Conservation (phyloP, 1,140 invertebrate genomes). For the Batillaria attramentaria region DNA sequence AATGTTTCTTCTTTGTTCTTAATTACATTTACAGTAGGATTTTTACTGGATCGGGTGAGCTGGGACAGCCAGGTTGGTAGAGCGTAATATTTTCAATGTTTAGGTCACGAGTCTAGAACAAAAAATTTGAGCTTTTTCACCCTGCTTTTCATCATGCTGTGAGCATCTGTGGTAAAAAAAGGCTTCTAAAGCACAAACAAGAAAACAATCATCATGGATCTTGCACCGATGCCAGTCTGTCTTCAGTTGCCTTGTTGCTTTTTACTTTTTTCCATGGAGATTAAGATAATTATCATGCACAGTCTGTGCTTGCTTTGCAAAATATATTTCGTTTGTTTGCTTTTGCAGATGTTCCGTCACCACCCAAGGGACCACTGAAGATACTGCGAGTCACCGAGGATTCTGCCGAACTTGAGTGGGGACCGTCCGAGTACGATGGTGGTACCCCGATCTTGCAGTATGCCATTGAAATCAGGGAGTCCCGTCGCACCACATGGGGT, state of each 20-base stretch:
- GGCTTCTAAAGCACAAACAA: background rate
- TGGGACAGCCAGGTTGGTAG: too few relatives aligned
- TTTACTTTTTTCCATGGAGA: too few relatives aligned
- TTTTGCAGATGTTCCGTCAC: constrained; percentile 83
- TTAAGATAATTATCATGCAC: too few relatives aligned
- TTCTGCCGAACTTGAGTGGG: constrained; percentile 92
- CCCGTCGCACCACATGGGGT: constrained; percentile 78
- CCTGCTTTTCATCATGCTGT: background rate
- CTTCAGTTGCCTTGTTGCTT: too few relatives aligned
- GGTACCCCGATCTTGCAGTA: constrained; percentile 95
- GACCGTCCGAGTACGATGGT: constrained; percentile 93
- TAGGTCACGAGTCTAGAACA: too few relatives aligned
- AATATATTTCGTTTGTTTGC: constrained; percentile 9
- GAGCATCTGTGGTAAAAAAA: background rate
- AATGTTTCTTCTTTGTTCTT: too few relatives aligned
- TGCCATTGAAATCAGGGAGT: constrained; percentile 94
- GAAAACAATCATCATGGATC: background rate
- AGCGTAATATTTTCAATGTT: too few relatives aligned
- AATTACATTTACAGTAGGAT: too few relatives aligned
- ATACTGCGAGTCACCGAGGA: constrained; percentile 94
- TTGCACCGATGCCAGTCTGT: too few relatives aligned
- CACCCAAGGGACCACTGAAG: constrained; percentile 93
- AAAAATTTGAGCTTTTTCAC: too few relatives aligned
- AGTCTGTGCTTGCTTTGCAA: too few relatives aligned
- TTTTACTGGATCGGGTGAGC: too few relatives aligned